Evolutionary conservation across 2,797 vertebrate species (phyloP).

Genomic region (Acanthornis magna): DNA sequence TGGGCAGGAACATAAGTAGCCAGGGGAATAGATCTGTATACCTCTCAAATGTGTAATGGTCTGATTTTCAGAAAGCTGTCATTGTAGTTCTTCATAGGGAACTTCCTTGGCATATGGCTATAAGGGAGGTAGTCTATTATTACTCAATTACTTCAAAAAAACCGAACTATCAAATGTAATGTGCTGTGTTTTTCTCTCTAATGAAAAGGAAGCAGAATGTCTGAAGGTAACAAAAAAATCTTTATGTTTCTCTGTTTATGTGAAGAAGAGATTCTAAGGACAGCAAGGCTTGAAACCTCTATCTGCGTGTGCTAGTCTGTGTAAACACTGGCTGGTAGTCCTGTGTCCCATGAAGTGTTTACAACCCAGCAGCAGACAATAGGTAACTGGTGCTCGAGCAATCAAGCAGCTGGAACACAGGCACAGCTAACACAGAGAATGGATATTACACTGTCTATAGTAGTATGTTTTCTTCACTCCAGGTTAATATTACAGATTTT

Average conservation of each 20-base stretch:
- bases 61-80: not conserved
- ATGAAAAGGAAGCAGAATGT: not conserved
- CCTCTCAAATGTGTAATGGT: not conserved
- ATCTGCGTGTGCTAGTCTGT: not conserved
- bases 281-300: not conserved
- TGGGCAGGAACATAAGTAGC: constrained; percentile 35
- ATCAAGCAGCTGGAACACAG: not conserved
- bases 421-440: not conserved
- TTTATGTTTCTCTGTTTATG: not conserved
- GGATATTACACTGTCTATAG: not conserved
- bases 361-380: not conserved
- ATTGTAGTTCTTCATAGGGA: not conserved
- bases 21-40: not conserved
- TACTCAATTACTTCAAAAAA: not conserved
- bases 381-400: not conserved
- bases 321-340: not conserved
- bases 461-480: not conserved
- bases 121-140: not conserved
- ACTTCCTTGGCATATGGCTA: constrained; percentile 18
- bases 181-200: not conserved
- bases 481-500: not conserved
- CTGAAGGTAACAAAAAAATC: not conserved
- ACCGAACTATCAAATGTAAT: not conserved
- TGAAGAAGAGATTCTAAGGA: not conserved
- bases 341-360: not conserved